phyloP scores from a whole-genome alignment of 2,797 vertebrate genomes.

The Peromyscus eremicus region DNA sequence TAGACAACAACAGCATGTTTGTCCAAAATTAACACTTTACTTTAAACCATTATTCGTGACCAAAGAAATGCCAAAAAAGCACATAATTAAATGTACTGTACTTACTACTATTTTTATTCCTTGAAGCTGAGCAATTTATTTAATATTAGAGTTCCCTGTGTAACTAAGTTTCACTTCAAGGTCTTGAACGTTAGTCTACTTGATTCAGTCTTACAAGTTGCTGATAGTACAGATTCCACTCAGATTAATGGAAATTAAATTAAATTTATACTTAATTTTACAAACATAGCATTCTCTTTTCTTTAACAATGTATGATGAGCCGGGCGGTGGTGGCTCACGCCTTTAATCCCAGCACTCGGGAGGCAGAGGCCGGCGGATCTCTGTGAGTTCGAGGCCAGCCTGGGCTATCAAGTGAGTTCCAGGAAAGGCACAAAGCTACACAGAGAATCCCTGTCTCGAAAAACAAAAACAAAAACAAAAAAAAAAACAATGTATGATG shows the following conservation, averaged over 20 bases:
- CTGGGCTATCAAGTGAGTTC: no score
- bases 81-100: not conserved
- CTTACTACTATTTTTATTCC: not conserved
- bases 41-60: not conserved
- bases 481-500: not conserved
- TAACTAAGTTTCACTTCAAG: fast-evolving
- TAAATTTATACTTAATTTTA: not conserved
- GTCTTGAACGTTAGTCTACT: not conserved
- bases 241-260: not conserved
- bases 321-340: no score
- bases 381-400: no score
- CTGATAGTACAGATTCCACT: not conserved
- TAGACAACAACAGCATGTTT: not conserved
- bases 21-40: not conserved
- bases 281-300: not conserved
- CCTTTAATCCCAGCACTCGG: no score
- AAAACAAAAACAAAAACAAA: no score
- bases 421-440: no score
- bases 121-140: not conserved
- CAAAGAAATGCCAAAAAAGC: not conserved
- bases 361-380: no score
- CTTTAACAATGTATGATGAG: not conserved
- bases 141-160: not conserved
- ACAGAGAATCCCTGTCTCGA: no score
- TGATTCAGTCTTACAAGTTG: not conserved